phyloP scores from a whole-genome alignment of 2,888 invertebrate species.

The Pycnomerus fuliginosus region DNA sequence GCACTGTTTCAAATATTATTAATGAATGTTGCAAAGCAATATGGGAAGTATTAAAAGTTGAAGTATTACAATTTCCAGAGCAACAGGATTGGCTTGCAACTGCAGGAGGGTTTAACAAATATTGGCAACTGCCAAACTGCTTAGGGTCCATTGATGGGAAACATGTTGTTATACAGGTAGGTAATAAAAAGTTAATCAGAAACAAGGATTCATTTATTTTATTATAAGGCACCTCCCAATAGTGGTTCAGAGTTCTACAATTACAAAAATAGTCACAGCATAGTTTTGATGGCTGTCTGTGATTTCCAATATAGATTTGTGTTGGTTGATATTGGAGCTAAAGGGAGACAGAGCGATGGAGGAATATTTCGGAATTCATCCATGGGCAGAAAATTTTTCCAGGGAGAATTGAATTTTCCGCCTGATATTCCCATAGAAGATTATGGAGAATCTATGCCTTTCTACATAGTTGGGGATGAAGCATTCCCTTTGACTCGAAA shows the following conservation, averaged over 20 bases:
- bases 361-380: no score
- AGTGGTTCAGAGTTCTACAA: constrained; percentile 3
- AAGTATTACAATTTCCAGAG: no score
- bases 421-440: no score
- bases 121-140: constrained; percentile 2
- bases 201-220: no score
- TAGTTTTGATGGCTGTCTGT: background rate
- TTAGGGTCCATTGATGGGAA: constrained; percentile 4
- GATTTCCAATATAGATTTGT: background rate
- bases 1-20: background rate
- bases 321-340: background rate
- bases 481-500: no score
- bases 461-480: no score
- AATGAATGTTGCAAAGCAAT: background rate
- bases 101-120: background rate
- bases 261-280: constrained; percentile 1
- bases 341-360: no score
- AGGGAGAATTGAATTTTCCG: no score
- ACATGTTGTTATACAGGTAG: constrained; percentile 3
- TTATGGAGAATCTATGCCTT: no score
- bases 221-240: constrained; percentile 3
- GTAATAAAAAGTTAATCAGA: no score
- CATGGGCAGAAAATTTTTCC: no score
- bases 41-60: background rate
- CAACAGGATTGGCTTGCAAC: background rate